Conservation (phyloP, 35 echinoderm and acorn worm genomes). For the Lytechinus variegatus region DNA sequence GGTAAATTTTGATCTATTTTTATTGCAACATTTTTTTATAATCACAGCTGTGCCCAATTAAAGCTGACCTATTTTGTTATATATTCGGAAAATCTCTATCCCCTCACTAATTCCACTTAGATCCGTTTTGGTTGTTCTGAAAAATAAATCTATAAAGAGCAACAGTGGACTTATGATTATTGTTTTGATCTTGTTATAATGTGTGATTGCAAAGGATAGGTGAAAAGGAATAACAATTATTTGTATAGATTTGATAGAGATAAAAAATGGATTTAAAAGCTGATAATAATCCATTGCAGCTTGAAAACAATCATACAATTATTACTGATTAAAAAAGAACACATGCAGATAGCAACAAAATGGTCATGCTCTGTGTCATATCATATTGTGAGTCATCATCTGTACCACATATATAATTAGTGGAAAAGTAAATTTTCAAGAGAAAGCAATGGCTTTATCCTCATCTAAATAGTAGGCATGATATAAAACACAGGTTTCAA, state of each 20-base stretch:
- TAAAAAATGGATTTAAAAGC: not conserved
- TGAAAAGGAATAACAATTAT: not conserved
- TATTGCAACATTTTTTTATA: conserved; percentile 50
- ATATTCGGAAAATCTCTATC: conserved; percentile 25
- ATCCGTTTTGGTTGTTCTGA: conserved; percentile 15
- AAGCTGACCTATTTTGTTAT: conserved; percentile 53
- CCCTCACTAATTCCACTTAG: conserved; percentile 16
- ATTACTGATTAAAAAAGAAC: not conserved
- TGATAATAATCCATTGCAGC: not conserved
- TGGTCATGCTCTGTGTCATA: conserved; percentile 9
- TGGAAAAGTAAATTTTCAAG: not conserved
- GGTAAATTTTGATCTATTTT: conserved; percentile 58
- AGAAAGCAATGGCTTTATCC: too few relatives aligned
- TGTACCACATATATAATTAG: not conserved
- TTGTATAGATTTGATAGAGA: not conserved
- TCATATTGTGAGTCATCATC: not conserved
- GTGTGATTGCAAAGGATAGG: not conserved
- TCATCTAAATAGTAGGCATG: too few relatives aligned
- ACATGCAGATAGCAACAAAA: not conserved
- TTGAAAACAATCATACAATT: not conserved
- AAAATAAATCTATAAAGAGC: not conserved
- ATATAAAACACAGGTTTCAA: too few relatives aligned
- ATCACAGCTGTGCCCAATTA: conserved; percentile 43
- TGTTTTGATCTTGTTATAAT: not conserved
- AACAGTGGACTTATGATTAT: not conserved